Evolutionary conservation across 2,888 invertebrate genomes (phyloP), one percentile per base, ranked within the genome.

Genomic region (Acanthopleura granulata): DNA sequence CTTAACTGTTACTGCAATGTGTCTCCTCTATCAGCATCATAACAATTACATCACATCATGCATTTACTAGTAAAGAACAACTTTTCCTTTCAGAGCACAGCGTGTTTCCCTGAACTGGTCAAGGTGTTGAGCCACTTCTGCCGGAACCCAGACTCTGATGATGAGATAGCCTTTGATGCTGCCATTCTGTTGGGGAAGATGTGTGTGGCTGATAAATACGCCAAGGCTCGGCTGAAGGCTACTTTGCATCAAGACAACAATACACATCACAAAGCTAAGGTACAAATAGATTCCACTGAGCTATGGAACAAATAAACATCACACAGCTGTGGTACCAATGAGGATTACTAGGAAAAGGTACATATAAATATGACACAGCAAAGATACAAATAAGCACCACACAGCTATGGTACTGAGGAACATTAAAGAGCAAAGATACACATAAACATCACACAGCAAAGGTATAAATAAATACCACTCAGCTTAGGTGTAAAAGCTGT

Each of bases 101-200:
- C 81, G 29, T 79, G 83, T 15, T 88, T 89, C 75, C 82, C 84
- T 62, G 86, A 88, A 70, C 78, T 89, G 72, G 84, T 84, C 72
- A 84, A 86, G 74, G 84, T 89, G 9, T 78, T 89, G 66, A 89
- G 88, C 75, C 84, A 88, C 76, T 84, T 88, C 75, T 87, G 88
- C 75, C 77, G 82, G 25, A 88, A 83, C 72, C 85, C 86, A 15
- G 88, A 88, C 74, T 83, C 86, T 18, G 83, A 85, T 75, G 87
- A 89, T 76, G 74, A 76, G 14, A 84, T 86, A 40, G 84, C 89
- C 3, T 84, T 89, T 76, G 84, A 89, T 73, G 84, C 89, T 18
- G 87, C 89, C 14, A 82, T 89, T 16, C 82, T 86, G 40, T 83
- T 90, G 22, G 89, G 90, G 0, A 84, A 83, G 73, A 78, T 90